phyloP scores from a whole-genome alignment of 1,140 invertebrate species.

The Polypedilum pembai region DNA sequence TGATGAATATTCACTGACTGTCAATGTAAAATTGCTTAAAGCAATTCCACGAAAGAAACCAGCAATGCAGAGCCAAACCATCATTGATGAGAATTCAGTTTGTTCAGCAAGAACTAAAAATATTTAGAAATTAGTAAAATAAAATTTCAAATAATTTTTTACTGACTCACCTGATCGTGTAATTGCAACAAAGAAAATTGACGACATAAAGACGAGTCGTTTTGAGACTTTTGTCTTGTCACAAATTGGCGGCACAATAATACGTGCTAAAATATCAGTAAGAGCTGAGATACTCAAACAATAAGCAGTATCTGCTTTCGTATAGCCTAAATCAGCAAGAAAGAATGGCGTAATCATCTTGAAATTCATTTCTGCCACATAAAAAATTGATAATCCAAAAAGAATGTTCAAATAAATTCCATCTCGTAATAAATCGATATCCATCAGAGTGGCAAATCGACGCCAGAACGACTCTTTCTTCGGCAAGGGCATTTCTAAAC shows the following conservation, averaged over 20 bases:
- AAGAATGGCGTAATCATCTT: constrained; percentile 69
- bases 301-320: constrained; percentile 56
- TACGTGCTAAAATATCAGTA: constrained; percentile 60
- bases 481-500: constrained; percentile 22
- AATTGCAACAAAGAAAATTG: constrained; percentile 57
- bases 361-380: constrained; percentile 65
- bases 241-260: constrained; percentile 62
- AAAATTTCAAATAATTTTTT: constrained; percentile 30
- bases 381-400: constrained; percentile 61
- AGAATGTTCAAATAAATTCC: constrained; percentile 60
- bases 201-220: constrained; percentile 59
- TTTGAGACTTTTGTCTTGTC: constrained; percentile 58
- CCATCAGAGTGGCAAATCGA: constrained; percentile 51
- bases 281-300: constrained; percentile 64
- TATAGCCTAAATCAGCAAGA: constrained; percentile 56
- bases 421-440: constrained; percentile 56
- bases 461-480: constrained; percentile 45
- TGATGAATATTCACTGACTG: constrained; percentile 63
- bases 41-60: constrained; percentile 65
- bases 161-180: constrained; percentile 59
- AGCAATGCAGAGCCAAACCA: constrained; percentile 58
- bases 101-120: constrained; percentile 56
- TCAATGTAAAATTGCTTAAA: constrained; percentile 64
- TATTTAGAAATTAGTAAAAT: constrained; percentile 35
- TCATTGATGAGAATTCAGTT: constrained; percentile 54